A percentile compares a stretch with the other conserved stretches of the same genome.
phyloP scores from a whole-genome alignment of 2,113 vertebrate species.

The Notarius lentiginosus region DNA sequence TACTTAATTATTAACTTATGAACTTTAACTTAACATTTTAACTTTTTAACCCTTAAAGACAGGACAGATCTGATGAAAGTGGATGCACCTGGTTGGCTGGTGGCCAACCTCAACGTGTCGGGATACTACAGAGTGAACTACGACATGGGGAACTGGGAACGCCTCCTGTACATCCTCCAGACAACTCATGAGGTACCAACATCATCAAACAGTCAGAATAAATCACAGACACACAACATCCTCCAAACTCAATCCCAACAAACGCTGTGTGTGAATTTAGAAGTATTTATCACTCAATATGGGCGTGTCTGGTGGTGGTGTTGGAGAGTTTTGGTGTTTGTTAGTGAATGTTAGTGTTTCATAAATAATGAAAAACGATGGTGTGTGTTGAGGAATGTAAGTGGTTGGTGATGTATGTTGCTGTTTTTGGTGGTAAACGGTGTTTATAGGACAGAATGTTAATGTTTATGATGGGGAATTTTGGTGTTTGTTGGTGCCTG shows the following conservation, averaged over 20 bases:
- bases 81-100: conserved; percentile 66
- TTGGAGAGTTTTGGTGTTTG: not conserved
- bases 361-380: no score
- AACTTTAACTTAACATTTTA: no score
- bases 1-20: no score
- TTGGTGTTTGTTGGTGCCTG: not conserved
- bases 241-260: not conserved
- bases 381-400: not conserved
- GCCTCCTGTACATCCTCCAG: conserved; percentile 70
- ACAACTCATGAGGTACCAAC: conserved; percentile 54
- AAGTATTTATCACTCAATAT: no score
- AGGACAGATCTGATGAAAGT: conserved; percentile 50
- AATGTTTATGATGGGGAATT: no score
- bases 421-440: not conserved
- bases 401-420: not conserved
- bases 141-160: conserved; percentile 80
- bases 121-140: conserved; percentile 93
- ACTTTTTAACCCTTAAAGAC: no score
- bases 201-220: not conserved
- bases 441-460: no score
- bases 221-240: not conserved
- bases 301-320: not conserved
- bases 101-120: conserved; percentile 80
- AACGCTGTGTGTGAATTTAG: not conserved
- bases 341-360: not conserved